Base-by-base conservation (phyloP, 2,113 vertebrate species). In the Thamnaconus septentrionalis region DNA sequence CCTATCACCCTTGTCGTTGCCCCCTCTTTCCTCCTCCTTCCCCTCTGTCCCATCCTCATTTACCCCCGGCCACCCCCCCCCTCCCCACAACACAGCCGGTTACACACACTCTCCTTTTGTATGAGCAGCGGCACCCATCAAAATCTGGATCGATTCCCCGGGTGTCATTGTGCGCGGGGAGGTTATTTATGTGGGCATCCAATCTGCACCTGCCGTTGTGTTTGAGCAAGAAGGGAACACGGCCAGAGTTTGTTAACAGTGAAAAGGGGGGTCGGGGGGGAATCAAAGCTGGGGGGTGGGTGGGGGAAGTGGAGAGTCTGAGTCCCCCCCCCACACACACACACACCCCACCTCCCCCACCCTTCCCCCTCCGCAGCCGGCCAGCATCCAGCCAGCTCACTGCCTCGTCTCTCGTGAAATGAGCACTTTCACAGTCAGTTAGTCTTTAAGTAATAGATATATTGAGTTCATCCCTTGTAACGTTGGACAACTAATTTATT, bases 141-240 rank as follows among this genome's bases (percentile, higher is more conserved):
- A 95, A 90, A 94, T 94, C 94, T 89, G 91, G 94, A 96, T 98
- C 95, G 94, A 98, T 98, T 93, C 93, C 74, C 3, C 85, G 75
- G 72, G 91, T 94, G 95, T 96, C 94, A 93, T 94, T 92, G 91
- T 93, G 94, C 18, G 18, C 92, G 93, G 92, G 94, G 93, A 94
- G 94, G 95, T 98, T 98, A 98, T 98, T 96, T 98, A 97, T 94
- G 94, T 95, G 94, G 94, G 96, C 94, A 94, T 96, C 95, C 96
- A 96, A 96, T 96, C 96, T 96, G 93, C 93, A 95, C 95, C 94
- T 94, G 93, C 94, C 88, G 92, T 95, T 96, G 95, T 98, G 93
- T 96, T 94, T 92, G 95, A 94, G 94, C 94, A 93, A 79, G 82
- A 82, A 93, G 93, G 92, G 94, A 96, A 97, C 96, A 96, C 90